A percentile compares a stretch with the other conserved stretches of the same genome.
Evolutionary conservation across 2,113 vertebrate species (phyloP).

Genomic region (Mustela nigripes): DNA sequence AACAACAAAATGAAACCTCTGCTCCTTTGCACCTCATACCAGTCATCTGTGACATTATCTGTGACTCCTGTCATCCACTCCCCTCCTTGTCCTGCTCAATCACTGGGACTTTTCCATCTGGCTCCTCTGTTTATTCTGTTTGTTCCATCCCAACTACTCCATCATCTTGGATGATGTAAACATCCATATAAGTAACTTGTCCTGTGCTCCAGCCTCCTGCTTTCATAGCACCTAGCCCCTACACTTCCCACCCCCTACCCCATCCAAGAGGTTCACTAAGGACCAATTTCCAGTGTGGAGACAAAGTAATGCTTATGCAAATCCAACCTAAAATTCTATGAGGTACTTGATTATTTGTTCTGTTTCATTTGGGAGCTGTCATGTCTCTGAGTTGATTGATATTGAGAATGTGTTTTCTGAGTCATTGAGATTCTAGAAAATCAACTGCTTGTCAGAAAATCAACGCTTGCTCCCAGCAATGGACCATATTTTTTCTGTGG

Average conservation of each 20-base stretch:
- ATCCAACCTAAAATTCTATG: background rate
- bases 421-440: slow-evolving; percentile 2
- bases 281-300: background rate
- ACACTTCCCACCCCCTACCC: background rate
- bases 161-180: background rate
- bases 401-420: background rate
- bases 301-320: background rate
- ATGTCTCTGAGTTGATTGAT: background rate
- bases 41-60: background rate
- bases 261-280: background rate
- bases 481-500: background rate
- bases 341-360: background rate
- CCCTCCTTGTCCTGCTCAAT: background rate
- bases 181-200: background rate
- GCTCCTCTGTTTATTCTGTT: background rate
- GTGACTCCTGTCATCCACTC: background rate
- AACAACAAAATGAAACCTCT: background rate
- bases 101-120: background rate
- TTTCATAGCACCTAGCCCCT: background rate
- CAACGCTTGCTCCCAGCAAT: background rate
- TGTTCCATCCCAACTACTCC: background rate
- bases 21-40: background rate
- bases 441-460: background rate
- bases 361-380: background rate
- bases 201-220: background rate